A percentile compares a stretch with the other conserved stretches of the same genome.
These are phyloP conservation scores for Ceriagrion tenellum DNA, from an alignment of 2,888 invertebrate genomes.

Conservation along the genomic window DNA sequence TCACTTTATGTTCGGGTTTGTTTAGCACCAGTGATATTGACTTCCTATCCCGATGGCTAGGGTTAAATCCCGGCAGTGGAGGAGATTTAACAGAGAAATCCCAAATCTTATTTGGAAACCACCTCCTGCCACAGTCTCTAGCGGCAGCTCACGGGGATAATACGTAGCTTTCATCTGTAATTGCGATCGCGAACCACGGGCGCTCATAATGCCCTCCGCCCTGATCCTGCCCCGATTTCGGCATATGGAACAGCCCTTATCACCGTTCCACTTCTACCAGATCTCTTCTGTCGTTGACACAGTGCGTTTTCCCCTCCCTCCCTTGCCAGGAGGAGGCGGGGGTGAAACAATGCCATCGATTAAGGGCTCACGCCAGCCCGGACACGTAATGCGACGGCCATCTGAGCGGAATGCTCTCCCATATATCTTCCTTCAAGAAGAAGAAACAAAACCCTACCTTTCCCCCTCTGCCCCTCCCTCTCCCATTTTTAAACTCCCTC, in stretches of 20 bases:
- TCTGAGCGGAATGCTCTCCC: neutral
- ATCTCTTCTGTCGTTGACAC: neutral
- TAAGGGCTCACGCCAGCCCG: neutral
- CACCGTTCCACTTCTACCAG: neutral
- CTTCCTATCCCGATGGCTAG: too few relatives aligned
- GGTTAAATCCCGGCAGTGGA: too few relatives aligned
- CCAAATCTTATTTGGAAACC: too few relatives aligned
- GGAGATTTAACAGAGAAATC: too few relatives aligned
- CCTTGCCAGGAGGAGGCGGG: neutral
- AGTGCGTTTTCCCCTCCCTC: neutral
- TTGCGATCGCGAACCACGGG: neutral
- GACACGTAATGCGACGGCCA: neutral
- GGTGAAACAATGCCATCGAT: neutral
- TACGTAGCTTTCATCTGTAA: neutral
- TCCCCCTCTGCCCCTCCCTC: neutral
- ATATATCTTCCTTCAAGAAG: neutral
- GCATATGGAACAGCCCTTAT: neutral
- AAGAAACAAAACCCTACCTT: neutral
- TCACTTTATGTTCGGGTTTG: too few relatives aligned
- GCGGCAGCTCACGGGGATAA: too few relatives aligned
- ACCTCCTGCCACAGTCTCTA: too few relatives aligned
- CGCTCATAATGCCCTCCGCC: neutral
- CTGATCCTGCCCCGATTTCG: neutral
- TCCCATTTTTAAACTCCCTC: neutral
- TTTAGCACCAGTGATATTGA: too few relatives aligned